These are phyloP conservation scores for Dynastes hyllus DNA, from an alignment of 2,888 invertebrate genomes.

Conservation along the genomic window DNA sequence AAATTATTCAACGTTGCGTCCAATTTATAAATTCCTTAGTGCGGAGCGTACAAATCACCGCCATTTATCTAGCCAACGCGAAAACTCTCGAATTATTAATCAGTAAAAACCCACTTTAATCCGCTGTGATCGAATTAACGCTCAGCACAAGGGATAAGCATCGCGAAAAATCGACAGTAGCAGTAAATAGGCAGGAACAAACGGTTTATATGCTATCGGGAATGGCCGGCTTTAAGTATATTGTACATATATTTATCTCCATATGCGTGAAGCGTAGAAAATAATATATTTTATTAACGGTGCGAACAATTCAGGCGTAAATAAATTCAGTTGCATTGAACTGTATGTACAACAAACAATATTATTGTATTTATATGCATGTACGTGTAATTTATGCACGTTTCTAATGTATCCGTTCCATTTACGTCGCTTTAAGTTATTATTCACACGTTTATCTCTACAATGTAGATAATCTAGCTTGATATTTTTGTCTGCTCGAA, in stretches of 20 bases:
- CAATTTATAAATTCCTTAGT: constrained; percentile 10
- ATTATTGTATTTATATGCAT: constrained; percentile 36
- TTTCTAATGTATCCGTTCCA: constrained; percentile 44
- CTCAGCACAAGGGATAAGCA: background rate
- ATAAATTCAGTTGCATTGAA: constrained; percentile 37
- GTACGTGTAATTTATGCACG: constrained; percentile 31
- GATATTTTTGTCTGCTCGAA: constrained; percentile 18
- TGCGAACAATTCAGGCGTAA: constrained; percentile 9
- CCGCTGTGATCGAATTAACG: constrained; percentile 3
- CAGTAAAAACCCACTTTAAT: constrained; percentile 16
- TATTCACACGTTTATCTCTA: constrained; percentile 20
- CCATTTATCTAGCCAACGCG: constrained; percentile 18
- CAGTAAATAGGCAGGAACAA: too few species aligned
- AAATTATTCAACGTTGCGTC: constrained; percentile 20
- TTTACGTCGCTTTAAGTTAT: constrained; percentile 45
- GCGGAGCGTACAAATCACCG: background rate
- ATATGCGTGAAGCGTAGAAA: background rate
- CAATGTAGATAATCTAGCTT: constrained; percentile 30
- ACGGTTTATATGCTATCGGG: too few species aligned
- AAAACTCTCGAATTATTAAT: constrained; percentile 3
- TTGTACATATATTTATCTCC: too few species aligned
- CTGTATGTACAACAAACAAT: constrained; percentile 18
- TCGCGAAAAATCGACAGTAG: background rate
- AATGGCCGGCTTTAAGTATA: too few species aligned
- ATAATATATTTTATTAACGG: constrained; percentile 33